Percentiles rank a stretch among this genome's conserved stretches.
Conservation (phyloP, 1,140 invertebrate genomes). For the Antheraea mylitta region DNA sequence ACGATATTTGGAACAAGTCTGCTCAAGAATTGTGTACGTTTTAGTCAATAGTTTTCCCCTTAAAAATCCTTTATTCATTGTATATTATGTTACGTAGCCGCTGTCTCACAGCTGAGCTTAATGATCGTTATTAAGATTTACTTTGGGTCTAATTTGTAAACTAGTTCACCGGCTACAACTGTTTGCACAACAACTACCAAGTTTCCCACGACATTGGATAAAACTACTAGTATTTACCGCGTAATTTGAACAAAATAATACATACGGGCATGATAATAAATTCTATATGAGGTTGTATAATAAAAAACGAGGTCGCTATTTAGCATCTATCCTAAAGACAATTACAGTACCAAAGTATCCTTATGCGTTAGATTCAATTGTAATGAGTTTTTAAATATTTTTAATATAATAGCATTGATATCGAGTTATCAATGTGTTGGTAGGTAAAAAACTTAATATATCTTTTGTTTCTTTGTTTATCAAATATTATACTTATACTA, state of each 20-base stretch:
- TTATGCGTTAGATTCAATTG: background rate
- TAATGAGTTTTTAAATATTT: too few species aligned
- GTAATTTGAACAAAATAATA: constrained; percentile 15
- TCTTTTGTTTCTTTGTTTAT: too few species aligned
- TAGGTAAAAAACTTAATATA: too few species aligned
- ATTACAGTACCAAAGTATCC: background rate
- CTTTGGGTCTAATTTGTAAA: constrained; percentile 51
- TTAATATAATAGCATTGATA: background rate
- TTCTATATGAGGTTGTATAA: background rate
- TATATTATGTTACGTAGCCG: background rate
- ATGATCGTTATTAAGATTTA: constrained; percentile 61
- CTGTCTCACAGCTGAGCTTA: constrained; percentile 34
- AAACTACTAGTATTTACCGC: constrained; percentile 56
- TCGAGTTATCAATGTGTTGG: background rate
- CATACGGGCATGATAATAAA: constrained; percentile 26
- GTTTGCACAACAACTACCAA: constrained; percentile 53
- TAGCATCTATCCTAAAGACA: background rate
- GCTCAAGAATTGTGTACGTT: too few species aligned
- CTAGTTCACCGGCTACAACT: constrained; percentile 54
- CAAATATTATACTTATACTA: too few species aligned
- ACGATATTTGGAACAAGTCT: too few species aligned
- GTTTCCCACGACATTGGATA: constrained; percentile 73
- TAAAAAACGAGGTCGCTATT: background rate
- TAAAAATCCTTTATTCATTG: too few species aligned
- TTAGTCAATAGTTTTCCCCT: background rate